Evolutionary conservation across 1,140 invertebrate genomes (phyloP), one percentile per base, ranked within the genome.

Genomic region (Piezodorus guildinii): DNA sequence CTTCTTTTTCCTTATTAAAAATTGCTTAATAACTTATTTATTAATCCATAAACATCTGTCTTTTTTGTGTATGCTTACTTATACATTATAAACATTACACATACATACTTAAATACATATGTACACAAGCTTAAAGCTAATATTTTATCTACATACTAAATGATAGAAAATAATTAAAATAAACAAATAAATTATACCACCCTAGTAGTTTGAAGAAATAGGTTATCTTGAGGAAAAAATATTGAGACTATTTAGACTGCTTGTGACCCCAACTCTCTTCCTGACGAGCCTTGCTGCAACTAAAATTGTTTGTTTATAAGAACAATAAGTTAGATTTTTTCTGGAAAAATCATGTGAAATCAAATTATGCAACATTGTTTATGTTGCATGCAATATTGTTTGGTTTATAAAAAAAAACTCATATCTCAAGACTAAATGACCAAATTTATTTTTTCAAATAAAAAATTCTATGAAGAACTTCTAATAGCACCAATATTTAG

Each of bases 201-300:
- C 27, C 27, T 30, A 30, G 8, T 30, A 30, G 27, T 30, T 30
- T 30, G 27, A 30, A 30, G 27, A 30, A 30, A 30, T 30, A 52
- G 51, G 51, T 23, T 60, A 62, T 62, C 61, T 62, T 6, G 61
- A 62, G 3, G 61, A 62, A 34, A 62, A 62, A 6, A 62, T 62
- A 30, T 30, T 30, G 27, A 30, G 27, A n/a, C 61, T 62, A 30
- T 30, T 30, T 3, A 30, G 27, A n/a, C 61, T 34, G 27, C 61
- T 62, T 6, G 59, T 60, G 25, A 49, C 61, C 9, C 61, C 60
- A 23, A 44, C 46, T 21, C 85, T 79, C 72, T 87, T 89, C 61
- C 85, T 77, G 45, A 87, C 81, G 58, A 88, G 76, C 67, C 82
- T 79, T 17, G 82, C 82, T 59, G 84, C 85, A 71, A 86, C 85